Base-by-base conservation (phyloP, 1,140 invertebrate species). In the Neodiprion fabricii region DNA sequence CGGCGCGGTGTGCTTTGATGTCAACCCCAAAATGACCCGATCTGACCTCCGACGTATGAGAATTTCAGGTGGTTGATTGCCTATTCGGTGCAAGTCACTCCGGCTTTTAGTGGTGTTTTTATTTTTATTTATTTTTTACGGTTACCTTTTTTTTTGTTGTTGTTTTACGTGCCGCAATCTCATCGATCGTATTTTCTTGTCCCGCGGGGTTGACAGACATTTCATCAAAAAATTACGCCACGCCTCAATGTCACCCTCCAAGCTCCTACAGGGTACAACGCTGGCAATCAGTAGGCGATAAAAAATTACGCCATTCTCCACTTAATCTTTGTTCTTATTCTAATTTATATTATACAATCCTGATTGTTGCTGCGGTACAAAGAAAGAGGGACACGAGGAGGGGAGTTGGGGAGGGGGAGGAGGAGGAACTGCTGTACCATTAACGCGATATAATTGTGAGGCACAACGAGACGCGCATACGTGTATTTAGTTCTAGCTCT, bases 201-300 rank as follows among this genome's bases (percentile, higher is more conserved):
- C 53, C 11, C 53, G 11, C 53, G 53, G 53, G n/a, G 53, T 61
- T 61, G 53, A 61, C 53, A n/a, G 53, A 61, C 53, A 61, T 61
- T 61, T 61, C 53, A 61, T 61, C 53, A n/a, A 61, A 61, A 61
- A 61, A 61, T 61, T 1, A 61, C 53, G n/a, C 53, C 53, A 61
- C 53, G 53, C 53, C n/a, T n/a, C 11, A 12, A 61, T n/a, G 53
- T 11, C 53, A n/a, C 53, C 11, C 53, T 11, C 53, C 53, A 61
- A 40, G 28, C 28, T n/a, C 53, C 53, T 61, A 40, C 2, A 40
- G 28, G 28, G 28, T 40, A 40, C 28, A 40, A 40, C 28, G 28
- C 28, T 40, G 28, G 28, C 28, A 40, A 40, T 40, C 28, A 40
- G 28, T 40, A 40, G 28, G 28, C 28, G 28, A 40, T 40, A 40